Percentiles rank a stretch among this genome's conserved stretches.
Evolutionary conservation across 2,113 vertebrate genomes (phyloP).

Genomic region (Meriones unguiculatus): DNA sequence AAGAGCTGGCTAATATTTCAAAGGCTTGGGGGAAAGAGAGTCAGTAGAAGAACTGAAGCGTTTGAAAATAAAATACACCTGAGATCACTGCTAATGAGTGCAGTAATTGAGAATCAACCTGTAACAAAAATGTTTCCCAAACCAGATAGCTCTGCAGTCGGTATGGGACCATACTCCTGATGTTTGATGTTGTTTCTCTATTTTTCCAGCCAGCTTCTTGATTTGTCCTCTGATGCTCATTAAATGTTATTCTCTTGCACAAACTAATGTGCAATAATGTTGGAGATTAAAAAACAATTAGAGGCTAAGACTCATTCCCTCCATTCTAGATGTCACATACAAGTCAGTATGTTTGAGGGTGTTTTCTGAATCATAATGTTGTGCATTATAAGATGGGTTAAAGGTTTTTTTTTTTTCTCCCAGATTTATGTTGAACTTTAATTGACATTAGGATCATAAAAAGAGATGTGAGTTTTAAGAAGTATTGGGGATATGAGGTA

Average conservation of each 20-base stretch:
- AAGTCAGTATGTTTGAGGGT: not conserved
- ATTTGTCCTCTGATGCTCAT: conserved; percentile 42
- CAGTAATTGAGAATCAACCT: not conserved
- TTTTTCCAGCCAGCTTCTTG: conserved; percentile 50
- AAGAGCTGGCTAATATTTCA: conserved; percentile 68
- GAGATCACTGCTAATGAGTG: conserved; percentile 67
- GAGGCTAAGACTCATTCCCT: not conserved
- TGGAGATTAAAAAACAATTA: conserved; percentile 7
- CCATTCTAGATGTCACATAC: not conserved
- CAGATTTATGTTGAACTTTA: not conserved
- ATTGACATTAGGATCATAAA: not conserved
- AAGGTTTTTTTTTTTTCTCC: not conserved
- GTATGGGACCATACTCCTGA: not conserved
- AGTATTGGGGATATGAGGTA: not conserved
- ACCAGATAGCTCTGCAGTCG: not conserved
- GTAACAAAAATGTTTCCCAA: conserved; percentile 28
- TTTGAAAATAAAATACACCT: conserved; percentile 57
- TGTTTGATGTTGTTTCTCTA: conserved; percentile 38
- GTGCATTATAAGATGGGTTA: not conserved
- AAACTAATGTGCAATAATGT: not conserved
- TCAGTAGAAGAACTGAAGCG: conserved; percentile 47
- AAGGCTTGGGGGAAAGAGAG: conserved; percentile 2
- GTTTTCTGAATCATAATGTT: not conserved
- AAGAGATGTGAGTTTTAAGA: not conserved
- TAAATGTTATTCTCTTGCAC: not conserved